Conservation (phyloP, 2,113 vertebrate species). For the Phaethornis superciliosus region DNA sequence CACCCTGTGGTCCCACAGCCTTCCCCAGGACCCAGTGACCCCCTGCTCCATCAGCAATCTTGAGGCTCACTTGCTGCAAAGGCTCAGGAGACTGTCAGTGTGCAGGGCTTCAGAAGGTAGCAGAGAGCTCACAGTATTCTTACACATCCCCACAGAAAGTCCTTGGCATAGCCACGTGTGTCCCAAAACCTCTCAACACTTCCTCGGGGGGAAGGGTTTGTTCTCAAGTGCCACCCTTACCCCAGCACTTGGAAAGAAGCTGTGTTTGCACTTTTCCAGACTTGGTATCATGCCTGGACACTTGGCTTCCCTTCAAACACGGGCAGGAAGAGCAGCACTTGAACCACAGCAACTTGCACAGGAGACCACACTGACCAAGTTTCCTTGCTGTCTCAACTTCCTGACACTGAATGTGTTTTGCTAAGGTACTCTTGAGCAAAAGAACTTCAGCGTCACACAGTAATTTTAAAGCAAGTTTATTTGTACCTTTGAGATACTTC, state of each 20-base stretch:
- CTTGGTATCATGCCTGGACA: accelerated
- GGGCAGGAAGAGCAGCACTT: background rate
- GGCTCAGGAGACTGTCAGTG: background rate
- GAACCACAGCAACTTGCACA: background rate
- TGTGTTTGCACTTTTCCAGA: accelerated
- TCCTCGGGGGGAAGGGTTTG: background rate
- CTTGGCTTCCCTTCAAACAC: background rate
- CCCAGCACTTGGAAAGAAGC: background rate
- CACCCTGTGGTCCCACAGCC: background rate
- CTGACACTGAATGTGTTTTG: background rate
- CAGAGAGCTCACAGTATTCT: background rate
- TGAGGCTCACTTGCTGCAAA: no score
- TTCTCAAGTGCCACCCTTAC: background rate
- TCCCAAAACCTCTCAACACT: background rate
- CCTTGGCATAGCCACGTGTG: accelerated
- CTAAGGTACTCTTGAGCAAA: background rate
- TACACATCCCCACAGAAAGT: background rate
- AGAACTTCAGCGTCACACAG: background rate
- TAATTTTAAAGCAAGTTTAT: background rate
- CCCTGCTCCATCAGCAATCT: background rate
- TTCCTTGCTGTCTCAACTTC: background rate
- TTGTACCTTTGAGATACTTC: background rate
- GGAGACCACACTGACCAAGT: accelerated
- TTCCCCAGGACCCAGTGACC: background rate
- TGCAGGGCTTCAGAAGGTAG: background rate